Evolutionary conservation across 2,888 invertebrate genomes (phyloP).

Genomic region (Dasysyrphus tricinctus): DNA sequence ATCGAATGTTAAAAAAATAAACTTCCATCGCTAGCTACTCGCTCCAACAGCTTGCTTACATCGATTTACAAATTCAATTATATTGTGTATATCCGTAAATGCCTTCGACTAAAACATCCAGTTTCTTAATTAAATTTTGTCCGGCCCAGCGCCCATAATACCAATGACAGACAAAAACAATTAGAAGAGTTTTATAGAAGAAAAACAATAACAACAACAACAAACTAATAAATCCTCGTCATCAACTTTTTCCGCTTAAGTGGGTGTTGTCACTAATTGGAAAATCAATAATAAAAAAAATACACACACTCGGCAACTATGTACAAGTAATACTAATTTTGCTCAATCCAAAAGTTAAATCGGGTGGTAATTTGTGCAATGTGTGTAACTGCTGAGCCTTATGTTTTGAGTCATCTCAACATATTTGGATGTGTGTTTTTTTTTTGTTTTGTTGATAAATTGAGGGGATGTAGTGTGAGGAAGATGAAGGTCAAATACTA

Average conservation of each 20-base stretch:
- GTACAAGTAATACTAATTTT: neutral
- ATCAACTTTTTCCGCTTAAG: slow-evolving; percentile 46
- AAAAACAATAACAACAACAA: neutral
- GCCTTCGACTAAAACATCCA: slow-evolving; percentile 44
- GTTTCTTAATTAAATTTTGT: slow-evolving; percentile 65
- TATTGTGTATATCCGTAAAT: slow-evolving; percentile 17
- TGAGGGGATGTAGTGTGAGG: neutral
- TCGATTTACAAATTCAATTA: slow-evolving; percentile 62
- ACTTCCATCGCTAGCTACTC: neutral
- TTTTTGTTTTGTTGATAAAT: neutral
- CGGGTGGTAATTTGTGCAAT: neutral
- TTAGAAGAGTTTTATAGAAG: neutral
- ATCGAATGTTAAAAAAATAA: neutral
- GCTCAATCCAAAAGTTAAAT: slow-evolving; percentile 14
- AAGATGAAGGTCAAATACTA: neutral
- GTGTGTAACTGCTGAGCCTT: neutral
- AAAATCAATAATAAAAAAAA: slow-evolving; percentile 38
- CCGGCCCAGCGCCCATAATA: slow-evolving; percentile 30
- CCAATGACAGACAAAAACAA: slow-evolving; percentile 43
- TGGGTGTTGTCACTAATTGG: slow-evolving; percentile 31
- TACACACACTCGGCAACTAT: neutral
- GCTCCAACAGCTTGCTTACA: slow-evolving; percentile 1
- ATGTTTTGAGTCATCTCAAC: neutral
- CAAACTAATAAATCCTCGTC: slow-evolving; percentile 37
- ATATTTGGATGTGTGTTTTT: neutral